Evolutionary conservation across 1,140 invertebrate genomes (phyloP).

Genomic region (Drosophila santomea): DNA sequence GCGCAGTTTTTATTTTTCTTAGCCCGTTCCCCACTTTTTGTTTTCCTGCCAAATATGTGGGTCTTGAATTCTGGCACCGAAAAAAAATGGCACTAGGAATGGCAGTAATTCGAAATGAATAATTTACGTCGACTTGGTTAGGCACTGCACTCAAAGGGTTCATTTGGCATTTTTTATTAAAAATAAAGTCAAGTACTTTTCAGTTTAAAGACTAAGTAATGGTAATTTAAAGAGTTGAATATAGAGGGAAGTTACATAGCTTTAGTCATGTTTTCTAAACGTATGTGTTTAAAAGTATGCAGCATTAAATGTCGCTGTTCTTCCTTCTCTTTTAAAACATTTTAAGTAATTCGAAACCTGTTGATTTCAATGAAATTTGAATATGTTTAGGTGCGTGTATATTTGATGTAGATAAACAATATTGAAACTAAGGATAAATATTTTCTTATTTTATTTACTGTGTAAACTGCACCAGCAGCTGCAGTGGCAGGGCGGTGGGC

Average conservation of each 20-base stretch:
- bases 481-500: constrained; percentile 38
- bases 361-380: too few relatives aligned
- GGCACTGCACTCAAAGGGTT: background rate
- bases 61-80: constrained; percentile 34
- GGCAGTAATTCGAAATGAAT: constrained; percentile 7
- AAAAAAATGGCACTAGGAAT: constrained; percentile 7
- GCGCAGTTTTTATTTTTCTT: constrained; percentile 62
- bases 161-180: too few relatives aligned
- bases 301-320: background rate
- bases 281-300: background rate
- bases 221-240: too few relatives aligned
- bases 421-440: background rate
- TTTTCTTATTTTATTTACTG: background rate
- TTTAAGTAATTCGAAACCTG: too few relatives aligned
- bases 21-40: constrained; percentile 25
- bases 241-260: too few relatives aligned
- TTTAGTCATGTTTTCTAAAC: too few relatives aligned
- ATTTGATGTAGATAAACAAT: background rate
- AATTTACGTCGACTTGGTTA: background rate
- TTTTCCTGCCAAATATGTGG: constrained; percentile 48
- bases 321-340: too few relatives aligned
- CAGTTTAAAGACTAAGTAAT: too few relatives aligned
- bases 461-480: constrained; percentile 46
- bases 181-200: too few relatives aligned
- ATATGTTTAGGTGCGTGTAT: too few relatives aligned